Base-by-base conservation (phyloP, 2,888 invertebrate species). In the Aricia artaxerxes region DNA sequence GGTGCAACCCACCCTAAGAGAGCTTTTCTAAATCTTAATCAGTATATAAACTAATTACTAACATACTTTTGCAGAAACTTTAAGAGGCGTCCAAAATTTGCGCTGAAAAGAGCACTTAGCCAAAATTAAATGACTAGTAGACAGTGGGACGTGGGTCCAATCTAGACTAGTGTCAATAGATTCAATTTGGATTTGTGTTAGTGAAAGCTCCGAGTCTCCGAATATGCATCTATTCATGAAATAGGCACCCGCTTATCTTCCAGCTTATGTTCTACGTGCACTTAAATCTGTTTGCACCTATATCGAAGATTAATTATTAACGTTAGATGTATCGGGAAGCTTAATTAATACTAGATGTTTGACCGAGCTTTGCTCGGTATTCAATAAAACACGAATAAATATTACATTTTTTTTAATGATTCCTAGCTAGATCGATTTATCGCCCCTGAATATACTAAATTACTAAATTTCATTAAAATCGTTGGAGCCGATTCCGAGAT, bases 101-200 rank as follows among this genome's bases (percentile, higher is more conserved):
- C 40, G 16, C 80, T 78, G 79, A 78, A 79, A 76, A 77, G 75
- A 81, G 82, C 84, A 83, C 84, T 84, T 83, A 81, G 81, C 80
- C 81, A 79, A 81, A 84, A 84, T 84, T 81, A 82, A 83, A 83
- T 83, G 81, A 82, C 82, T 81, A 82, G 77, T 81, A 81, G 81
- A 81, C 79, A 81, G 79, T 82, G 82, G 80, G 82, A 81, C 81
- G 79, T 82, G 82, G 80, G 82, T 81, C 81, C 83, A 84, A 88
- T 90, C 89, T 90, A 89, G 90, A 91, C 91, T 86, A 87, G 88
- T 88, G 89, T 90, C 91, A 91, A 91, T 91, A 88, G 89, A 85
- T 89, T 90, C 91, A 91, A 91, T 91, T 91, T 89, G 88, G 90
- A 91, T 90, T 88, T 88, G 85, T 86, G 86, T 86, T 84, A 85